phyloP scores from a whole-genome alignment of 1,140 invertebrate species.

The Solenopsis invicta region DNA sequence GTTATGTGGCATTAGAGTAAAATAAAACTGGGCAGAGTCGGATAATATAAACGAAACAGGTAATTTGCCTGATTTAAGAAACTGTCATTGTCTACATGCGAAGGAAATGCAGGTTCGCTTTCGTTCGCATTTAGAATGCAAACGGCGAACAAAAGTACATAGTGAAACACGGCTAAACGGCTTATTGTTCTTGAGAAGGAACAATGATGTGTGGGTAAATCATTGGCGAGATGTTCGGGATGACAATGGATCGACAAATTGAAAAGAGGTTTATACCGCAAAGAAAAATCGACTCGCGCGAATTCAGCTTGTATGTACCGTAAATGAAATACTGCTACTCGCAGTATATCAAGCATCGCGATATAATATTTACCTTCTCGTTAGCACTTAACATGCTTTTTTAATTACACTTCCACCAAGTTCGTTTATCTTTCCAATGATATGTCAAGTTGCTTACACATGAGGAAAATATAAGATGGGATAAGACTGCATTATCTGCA shows the following conservation, averaged over 20 bases:
- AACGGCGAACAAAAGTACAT: slow-evolving; percentile 65
- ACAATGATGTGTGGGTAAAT: slow-evolving; percentile 77
- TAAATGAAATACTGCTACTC: background rate
- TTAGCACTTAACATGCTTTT: background rate
- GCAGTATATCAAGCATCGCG: too few relatives aligned
- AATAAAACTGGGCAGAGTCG: background rate
- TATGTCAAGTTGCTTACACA: background rate
- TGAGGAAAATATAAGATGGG: background rate
- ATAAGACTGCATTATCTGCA: background rate
- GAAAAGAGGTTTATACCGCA: slow-evolving; percentile 13
- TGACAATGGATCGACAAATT: slow-evolving; percentile 66
- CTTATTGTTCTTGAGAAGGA: slow-evolving; percentile 75
- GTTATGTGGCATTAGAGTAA: background rate
- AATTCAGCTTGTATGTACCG: too few relatives aligned
- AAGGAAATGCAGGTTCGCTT: background rate
- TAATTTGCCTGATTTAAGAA: slow-evolving; percentile 14
- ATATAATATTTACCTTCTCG: slow-evolving; percentile 7
- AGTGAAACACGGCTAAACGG: slow-evolving; percentile 73
- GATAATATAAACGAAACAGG: background rate
- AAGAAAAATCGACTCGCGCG: background rate
- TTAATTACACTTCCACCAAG: slow-evolving; percentile 22
- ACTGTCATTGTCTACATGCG: slow-evolving; percentile 16
- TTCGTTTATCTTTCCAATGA: background rate
- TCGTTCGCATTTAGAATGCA: slow-evolving; percentile 38
- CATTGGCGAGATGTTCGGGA: slow-evolving; percentile 70